Base-by-base conservation (phyloP, 2,888 invertebrate species). In the Tipula lateralis region DNA sequence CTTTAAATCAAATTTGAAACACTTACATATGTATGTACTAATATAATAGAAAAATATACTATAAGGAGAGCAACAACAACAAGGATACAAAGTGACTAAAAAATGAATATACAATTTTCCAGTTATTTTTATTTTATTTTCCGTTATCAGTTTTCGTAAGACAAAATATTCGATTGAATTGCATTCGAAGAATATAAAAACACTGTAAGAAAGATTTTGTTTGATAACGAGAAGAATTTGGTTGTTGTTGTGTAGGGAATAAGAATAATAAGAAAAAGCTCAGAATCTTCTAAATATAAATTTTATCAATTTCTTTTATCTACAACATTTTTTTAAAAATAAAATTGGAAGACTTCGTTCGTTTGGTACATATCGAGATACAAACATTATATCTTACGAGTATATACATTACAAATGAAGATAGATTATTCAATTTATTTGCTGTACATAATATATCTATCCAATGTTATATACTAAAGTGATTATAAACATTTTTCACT, bases 161-260 rank as follows among this genome's bases (percentile, higher is more conserved):
- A 66, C 66, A 66, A 66, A 66, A 66, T 66, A 66, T 66, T 66
- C 66, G 19, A 66, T 66, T 66, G 66, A 66, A 66, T 44, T 66
- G 66, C 66, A 66, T 66, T 66, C 12, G 66, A 4, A 24, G 66
- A 66, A 66, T 44, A 66, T 24, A 12, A 66, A 66, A 24, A 66
- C 6, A 24, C n/a, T 6, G 9, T 66, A 24, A 19, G 66, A 66
- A 66, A 66, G 66, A 66, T 66, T 66, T 66, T 24, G 7, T 7
- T 0, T 9, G 66, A 66, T 66, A 66, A 66, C 24, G 24, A 66
- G 24, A 44, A 44, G 44, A 44, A 7, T 44, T 44, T 44, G 13
- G 13, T 39, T 39, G 32, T 39, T 39, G 13, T 39, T 39, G 13
- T 39, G n/a, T 2, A 44, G 13, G n/a, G 44, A 44, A 16, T n/a